Conservation (phyloP, 2,888 invertebrate species). For the Meganola albula region DNA sequence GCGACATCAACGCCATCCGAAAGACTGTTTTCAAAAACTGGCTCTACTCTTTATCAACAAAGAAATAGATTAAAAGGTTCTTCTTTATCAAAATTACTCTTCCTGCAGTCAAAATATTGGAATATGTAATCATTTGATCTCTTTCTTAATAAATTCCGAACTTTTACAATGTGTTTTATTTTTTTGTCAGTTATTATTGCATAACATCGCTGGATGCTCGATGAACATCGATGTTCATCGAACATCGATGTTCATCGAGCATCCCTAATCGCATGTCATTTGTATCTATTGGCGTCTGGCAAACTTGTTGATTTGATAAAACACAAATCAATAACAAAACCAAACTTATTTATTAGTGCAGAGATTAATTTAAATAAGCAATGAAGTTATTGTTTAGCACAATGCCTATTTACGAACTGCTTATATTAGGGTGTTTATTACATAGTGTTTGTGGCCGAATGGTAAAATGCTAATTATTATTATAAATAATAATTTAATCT, state of each 20-base stretch:
- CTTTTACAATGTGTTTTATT: slow-evolving; percentile 4
- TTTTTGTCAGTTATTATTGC: slow-evolving; percentile 4
- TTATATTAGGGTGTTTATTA: slow-evolving; percentile 32
- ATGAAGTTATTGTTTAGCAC: slow-evolving; percentile 33
- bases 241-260: neutral
- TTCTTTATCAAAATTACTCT: neutral
- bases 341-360: slow-evolving; percentile 14
- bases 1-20: slow-evolving; percentile 1
- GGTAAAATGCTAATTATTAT: slow-evolving; percentile 27
- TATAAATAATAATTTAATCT: neutral
- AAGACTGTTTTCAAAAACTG: slow-evolving; percentile 2
- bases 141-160: slow-evolving; percentile 1
- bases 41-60: slow-evolving; percentile 1
- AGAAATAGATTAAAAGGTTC: neutral
- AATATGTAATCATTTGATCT: slow-evolving; percentile 6
- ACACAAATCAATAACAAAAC: slow-evolving; percentile 27
- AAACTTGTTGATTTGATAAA: slow-evolving; percentile 39
- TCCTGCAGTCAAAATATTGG: slow-evolving; percentile 2
- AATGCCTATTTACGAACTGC: slow-evolving; percentile 24
- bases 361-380: slow-evolving; percentile 17
- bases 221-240: slow-evolving; percentile 5
- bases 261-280: no score
- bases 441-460: slow-evolving; percentile 37
- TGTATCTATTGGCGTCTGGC: no score
- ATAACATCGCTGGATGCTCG: slow-evolving; percentile 4